Evolutionary conservation across 2,797 vertebrate genomes (phyloP).

Genomic region (Enteromius paludinosus): DNA sequence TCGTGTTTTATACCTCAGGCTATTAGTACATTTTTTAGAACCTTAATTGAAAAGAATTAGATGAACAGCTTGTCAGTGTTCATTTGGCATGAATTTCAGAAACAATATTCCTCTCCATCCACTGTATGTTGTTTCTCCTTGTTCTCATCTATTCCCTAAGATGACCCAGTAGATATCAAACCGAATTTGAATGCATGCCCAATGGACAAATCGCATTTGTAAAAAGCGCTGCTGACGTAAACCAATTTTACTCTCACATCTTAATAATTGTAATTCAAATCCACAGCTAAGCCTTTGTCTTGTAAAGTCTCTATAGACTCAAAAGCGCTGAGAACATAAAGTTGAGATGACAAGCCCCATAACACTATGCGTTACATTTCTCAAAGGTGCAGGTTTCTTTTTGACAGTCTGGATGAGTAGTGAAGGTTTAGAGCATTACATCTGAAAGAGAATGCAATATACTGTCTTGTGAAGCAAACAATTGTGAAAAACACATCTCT

Average conservation of each 20-base stretch:
- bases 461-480: constrained; percentile 22
- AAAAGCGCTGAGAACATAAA: constrained; percentile 4
- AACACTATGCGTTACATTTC: constrained; percentile 6
- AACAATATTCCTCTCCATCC: not conserved
- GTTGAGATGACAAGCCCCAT: constrained; percentile 2
- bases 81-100: not conserved
- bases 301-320: constrained; percentile 9
- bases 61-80: not conserved
- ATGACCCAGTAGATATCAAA: constrained; percentile 1
- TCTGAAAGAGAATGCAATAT: constrained; percentile 30
- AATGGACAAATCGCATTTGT: constrained; percentile 14
- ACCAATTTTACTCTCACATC: not conserved
- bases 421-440: constrained; percentile 21
- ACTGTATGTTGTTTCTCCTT: not conserved
- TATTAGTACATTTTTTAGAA: not conserved
- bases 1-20: not conserved
- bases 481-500: constrained; percentile 17
- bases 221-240: not conserved
- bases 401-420: constrained; percentile 24
- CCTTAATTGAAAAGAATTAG: not conserved
- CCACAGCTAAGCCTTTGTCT: constrained; percentile 23
- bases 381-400: constrained; percentile 8
- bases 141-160: not conserved
- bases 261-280: constrained; percentile 36
- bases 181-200: not conserved